These are phyloP conservation scores for Zaprionus gabonicus DNA, from an alignment of 1,140 invertebrate species.

Conservation along the genomic window DNA sequence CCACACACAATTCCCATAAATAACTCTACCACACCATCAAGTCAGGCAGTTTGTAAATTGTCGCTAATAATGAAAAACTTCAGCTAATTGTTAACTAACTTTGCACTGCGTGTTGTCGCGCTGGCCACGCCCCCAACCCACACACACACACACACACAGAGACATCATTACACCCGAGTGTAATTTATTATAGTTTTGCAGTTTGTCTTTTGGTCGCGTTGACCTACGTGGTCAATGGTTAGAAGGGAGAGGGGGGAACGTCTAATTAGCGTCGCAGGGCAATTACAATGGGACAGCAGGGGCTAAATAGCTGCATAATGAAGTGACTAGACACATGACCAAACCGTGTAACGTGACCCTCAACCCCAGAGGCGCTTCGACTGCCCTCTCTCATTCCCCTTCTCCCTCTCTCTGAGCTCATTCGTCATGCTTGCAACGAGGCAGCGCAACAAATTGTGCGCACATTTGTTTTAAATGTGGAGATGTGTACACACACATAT, in stretches of 20 bases:
- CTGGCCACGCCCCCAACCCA: background rate
- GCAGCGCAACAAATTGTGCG: slow-evolving; percentile 33
- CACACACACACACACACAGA: background rate
- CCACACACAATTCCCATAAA: background rate
- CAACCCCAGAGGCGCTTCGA: slow-evolving; percentile 3
- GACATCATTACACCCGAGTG: background rate
- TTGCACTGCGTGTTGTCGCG: background rate
- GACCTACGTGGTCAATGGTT: slow-evolving; percentile 38
- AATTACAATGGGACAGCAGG: slow-evolving; percentile 51
- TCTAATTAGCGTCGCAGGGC: slow-evolving; percentile 68
- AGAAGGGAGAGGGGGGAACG: slow-evolving; percentile 15
- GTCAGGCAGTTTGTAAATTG: background rate
- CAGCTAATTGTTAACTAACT: slow-evolving; percentile 11
- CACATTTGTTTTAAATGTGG: slow-evolving; percentile 56
- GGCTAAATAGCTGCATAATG: slow-evolving; percentile 67
- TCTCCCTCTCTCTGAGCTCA: background rate
- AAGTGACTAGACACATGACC: slow-evolving; percentile 43
- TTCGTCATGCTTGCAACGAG: slow-evolving; percentile 37
- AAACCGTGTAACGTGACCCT: slow-evolving; percentile 19
- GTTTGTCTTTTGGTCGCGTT: slow-evolving; percentile 27
- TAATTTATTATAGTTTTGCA: slow-evolving; percentile 25
- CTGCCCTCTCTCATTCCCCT: background rate
- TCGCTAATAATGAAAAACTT: background rate
- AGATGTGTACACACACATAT: background rate
- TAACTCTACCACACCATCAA: no score